These are phyloP conservation scores for Tinamus guttatus DNA, from an alignment of 2,113 vertebrate genomes.

Conservation along the genomic window DNA sequence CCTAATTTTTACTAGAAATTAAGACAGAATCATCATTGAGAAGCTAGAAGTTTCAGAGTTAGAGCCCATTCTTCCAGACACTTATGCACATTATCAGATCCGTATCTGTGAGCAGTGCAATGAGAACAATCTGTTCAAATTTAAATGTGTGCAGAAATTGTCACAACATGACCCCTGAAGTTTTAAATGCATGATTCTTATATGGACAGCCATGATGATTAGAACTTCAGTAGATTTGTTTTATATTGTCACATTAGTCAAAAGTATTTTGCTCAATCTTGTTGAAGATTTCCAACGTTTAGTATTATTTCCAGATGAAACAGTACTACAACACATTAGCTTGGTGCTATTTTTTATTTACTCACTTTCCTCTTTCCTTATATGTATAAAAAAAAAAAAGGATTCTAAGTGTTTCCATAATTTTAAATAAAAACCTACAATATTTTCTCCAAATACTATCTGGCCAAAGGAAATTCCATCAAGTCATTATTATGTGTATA, in stretches of 20 bases:
- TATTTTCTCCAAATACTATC: neutral
- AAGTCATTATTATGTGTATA: neutral
- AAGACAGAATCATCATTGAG: neutral
- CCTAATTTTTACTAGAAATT: neutral
- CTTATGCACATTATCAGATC: neutral
- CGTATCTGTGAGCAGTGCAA: neutral
- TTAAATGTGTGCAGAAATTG: neutral
- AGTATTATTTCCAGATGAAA: neutral
- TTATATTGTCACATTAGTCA: neutral
- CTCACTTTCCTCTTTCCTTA: neutral
- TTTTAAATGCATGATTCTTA: neutral
- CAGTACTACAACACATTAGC: neutral
- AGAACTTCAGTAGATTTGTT: neutral
- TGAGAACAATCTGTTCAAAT: neutral
- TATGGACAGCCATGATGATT: neutral
- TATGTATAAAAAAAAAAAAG: neutral
- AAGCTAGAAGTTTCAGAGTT: neutral
- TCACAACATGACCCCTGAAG: neutral
- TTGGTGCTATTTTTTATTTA: neutral
- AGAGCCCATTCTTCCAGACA: neutral
- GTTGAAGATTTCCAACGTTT: neutral
- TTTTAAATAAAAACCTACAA: neutral
- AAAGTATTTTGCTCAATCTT: neutral
- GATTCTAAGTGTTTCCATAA: neutral
- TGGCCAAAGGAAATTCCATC: neutral